phyloP scores from a whole-genome alignment of 2,888 invertebrate genomes.

The Trachelus troglodyta region DNA sequence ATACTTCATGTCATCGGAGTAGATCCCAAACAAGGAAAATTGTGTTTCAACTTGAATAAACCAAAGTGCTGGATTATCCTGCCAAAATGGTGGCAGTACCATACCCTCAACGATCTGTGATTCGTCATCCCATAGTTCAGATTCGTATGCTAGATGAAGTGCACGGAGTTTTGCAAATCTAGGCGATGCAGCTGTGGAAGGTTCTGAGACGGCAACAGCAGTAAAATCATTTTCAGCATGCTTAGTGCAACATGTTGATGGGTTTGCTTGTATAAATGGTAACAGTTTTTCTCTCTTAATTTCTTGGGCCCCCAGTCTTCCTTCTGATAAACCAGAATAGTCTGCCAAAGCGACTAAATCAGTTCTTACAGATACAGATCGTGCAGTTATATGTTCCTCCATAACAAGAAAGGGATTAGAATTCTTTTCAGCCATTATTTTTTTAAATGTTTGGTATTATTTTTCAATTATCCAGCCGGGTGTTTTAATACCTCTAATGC shows the following conservation, averaged over 20 bases:
- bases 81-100: conserved; percentile 13
- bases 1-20: conserved; percentile 18
- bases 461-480: not conserved
- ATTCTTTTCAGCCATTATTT: not conserved
- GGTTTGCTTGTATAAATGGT: not conserved
- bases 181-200: not conserved
- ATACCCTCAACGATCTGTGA: not conserved
- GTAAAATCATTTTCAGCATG: not conserved
- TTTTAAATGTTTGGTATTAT: too few relatives aligned
- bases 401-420: not conserved
- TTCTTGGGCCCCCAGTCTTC: not conserved
- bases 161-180: not conserved
- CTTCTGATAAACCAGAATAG: not conserved
- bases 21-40: conserved; percentile 17
- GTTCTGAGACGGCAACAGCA: not conserved
- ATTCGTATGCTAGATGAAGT: not conserved
- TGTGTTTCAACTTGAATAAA: conserved; percentile 28
- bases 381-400: not conserved
- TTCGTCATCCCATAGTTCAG: not conserved
- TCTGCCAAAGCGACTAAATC: not conserved
- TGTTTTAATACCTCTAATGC: not conserved
- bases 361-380: not conserved
- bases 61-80: conserved; percentile 22
- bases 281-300: not conserved
- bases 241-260: not conserved